Evolutionary conservation across 2,113 vertebrate species (phyloP), one percentile per base, ranked within the genome.

Genomic region (Puffinus mauretanicus): DNA sequence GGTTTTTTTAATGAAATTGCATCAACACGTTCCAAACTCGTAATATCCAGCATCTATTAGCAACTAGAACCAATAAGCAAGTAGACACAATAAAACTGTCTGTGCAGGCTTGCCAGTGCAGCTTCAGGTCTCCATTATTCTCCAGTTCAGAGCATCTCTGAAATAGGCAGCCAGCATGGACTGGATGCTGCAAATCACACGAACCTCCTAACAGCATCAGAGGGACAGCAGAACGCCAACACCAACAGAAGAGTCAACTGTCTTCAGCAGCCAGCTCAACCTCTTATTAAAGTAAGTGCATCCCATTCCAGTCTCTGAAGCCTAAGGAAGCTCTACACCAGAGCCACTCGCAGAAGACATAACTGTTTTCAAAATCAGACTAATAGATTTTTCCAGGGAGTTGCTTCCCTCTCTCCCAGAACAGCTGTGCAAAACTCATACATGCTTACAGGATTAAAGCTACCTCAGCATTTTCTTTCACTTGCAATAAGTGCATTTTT

Each of bases 381-480:
- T 38, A 44, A 67, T 4, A 54, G 36, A 34, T 58, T 94, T 96
- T 96, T 86, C 52, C 78, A 70, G 64, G 46, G 76, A 89, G 52
- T 3, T 82, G 58, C 36, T 72, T 82, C 42, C 75, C 57, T 36
- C 65, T 91, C 86, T 71, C 73, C 76, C 90, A 71, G 75, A 90
- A 27, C 89, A 95, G 94, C 94, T 97, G 90, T 77, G 80, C 73
- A 69, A 18, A 94, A 93, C 66, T 66, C 83, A 69, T 34, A 67
- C 58, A 32, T 0, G 22, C 55, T 79, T 13, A 52, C 10, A 40
- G 64, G 30, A 95, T 93, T 94, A 92, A 94, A 97, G 92, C 75
- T 11, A 93, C 61, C 88, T 91, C 93, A 95, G 88, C 92, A 42
- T 61, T 95, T 97, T 94, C 82, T 79, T 96, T 96, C 88, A 91